Conservation (phyloP, 2,888 invertebrate genomes). For the Hirtodrosophila confusa region DNA sequence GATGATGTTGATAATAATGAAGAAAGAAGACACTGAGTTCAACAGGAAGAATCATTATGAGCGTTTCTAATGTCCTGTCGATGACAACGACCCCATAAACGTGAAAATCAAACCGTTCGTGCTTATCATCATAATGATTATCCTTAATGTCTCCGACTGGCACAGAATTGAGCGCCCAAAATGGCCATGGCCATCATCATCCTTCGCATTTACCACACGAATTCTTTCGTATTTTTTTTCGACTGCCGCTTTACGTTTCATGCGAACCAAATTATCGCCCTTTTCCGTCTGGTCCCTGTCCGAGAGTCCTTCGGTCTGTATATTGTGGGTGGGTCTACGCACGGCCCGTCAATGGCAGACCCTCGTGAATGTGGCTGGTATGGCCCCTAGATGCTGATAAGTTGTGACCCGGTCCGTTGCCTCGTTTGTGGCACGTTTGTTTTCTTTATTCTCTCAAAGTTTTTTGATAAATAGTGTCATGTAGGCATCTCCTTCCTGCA, state of each 20-base stretch:
- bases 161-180: conserved; percentile 34
- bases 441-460: conserved; percentile 52
- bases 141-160: conserved; percentile 61
- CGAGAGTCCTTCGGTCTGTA: conserved; percentile 30
- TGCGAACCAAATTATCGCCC: conserved; percentile 63
- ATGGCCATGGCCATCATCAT: conserved; percentile 43
- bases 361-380: conserved; percentile 29
- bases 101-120: conserved; percentile 73
- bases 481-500: conserved; percentile 21
- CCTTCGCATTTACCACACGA: conserved; percentile 19
- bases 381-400: conserved; percentile 65
- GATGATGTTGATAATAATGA: conserved; percentile 14
- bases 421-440: conserved; percentile 60
- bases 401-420: conserved; percentile 56
- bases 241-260: conserved; percentile 35
- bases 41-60: not conserved
- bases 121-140: conserved; percentile 78
- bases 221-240: not conserved
- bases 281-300: conserved; percentile 53
- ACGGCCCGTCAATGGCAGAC: conserved; percentile 69
- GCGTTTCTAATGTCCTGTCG: conserved; percentile 52
- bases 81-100: conserved; percentile 64
- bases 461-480: conserved; percentile 62
- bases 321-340: conserved; percentile 27
- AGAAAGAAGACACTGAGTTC: conserved; percentile 28